Percentiles rank a stretch among this genome's conserved stretches.
phyloP scores from a whole-genome alignment of 2,113 vertebrate species.

The Esox niger region DNA sequence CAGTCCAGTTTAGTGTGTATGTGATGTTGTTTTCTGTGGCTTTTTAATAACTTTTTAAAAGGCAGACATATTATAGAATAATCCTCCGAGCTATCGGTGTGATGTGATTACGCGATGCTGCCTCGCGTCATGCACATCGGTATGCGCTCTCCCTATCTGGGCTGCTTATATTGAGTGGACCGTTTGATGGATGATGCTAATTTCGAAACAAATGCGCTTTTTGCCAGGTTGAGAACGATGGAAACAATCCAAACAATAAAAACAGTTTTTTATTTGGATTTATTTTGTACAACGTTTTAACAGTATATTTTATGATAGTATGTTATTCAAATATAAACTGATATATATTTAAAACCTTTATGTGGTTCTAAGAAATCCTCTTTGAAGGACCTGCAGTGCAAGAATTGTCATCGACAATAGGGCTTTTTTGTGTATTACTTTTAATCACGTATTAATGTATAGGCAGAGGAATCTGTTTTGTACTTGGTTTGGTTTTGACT shows the following conservation, averaged over 20 bases:
- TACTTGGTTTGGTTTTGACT: slow-evolving; percentile 26
- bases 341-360: not conserved
- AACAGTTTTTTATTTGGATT: not conserved
- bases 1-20: not conserved
- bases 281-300: not conserved
- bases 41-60: not conserved
- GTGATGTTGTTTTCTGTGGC: not conserved
- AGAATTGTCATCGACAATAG: not conserved
- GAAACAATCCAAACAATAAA: not conserved
- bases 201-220: not conserved
- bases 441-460: not conserved
- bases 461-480: not conserved
- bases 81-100: slow-evolving; percentile 1
- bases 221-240: not conserved
- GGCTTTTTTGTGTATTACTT: not conserved
- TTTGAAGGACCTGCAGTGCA: not conserved
- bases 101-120: not conserved
- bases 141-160: not conserved
- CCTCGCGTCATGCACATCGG: not conserved
- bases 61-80: not conserved
- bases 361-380: not conserved
- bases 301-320: no score
- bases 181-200: not conserved
- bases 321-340: not conserved
- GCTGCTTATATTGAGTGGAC: not conserved